These are phyloP conservation scores for Takifugu ocellatus DNA, from an alignment of 2,797 vertebrate genomes.

Conservation along the genomic window DNA sequence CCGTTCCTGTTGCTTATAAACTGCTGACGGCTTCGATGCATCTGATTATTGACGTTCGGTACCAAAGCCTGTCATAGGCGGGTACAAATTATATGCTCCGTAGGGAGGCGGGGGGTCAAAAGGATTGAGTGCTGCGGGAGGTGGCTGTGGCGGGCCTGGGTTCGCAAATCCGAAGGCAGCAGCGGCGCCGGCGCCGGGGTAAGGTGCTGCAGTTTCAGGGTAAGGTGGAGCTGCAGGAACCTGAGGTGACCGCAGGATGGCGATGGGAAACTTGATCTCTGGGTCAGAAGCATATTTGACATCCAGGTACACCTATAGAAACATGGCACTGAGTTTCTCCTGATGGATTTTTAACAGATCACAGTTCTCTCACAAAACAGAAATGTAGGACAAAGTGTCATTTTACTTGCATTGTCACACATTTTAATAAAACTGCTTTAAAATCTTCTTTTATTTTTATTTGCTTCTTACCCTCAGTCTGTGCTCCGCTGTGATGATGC, in stretches of 20 bases:
- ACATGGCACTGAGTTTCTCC: background rate
- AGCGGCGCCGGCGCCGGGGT: too few species aligned
- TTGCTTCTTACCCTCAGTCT: slow-evolving; percentile 81
- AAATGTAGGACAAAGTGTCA: too few species aligned
- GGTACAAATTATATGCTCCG: slow-evolving; percentile 38
- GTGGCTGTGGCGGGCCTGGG: slow-evolving; percentile 6
- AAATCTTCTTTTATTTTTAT: too few species aligned
- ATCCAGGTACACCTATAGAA: slow-evolving; percentile 69
- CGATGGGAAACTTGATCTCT: slow-evolving; percentile 68
- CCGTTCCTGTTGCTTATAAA: too few species aligned
- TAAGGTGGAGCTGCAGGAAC: slow-evolving; percentile 1
- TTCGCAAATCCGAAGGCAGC: slow-evolving; percentile 24
- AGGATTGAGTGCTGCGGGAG: slow-evolving; percentile 1
- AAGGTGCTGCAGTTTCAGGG: too few species aligned
- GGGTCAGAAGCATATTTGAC: slow-evolving; percentile 70
- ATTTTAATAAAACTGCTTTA: too few species aligned
- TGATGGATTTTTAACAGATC: background rate
- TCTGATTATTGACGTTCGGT: slow-evolving; percentile 11
- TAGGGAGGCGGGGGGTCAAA: slow-evolving; percentile 51
- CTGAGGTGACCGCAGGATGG: slow-evolving; percentile 49
- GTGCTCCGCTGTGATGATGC: slow-evolving; percentile 86
- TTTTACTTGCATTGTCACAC: background rate
- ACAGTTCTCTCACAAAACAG: too few species aligned
- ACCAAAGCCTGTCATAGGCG: slow-evolving; percentile 20
- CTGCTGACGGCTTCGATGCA: too few species aligned